phyloP scores from a whole-genome alignment of 2,797 vertebrate species.

The Channallabes apus region DNA sequence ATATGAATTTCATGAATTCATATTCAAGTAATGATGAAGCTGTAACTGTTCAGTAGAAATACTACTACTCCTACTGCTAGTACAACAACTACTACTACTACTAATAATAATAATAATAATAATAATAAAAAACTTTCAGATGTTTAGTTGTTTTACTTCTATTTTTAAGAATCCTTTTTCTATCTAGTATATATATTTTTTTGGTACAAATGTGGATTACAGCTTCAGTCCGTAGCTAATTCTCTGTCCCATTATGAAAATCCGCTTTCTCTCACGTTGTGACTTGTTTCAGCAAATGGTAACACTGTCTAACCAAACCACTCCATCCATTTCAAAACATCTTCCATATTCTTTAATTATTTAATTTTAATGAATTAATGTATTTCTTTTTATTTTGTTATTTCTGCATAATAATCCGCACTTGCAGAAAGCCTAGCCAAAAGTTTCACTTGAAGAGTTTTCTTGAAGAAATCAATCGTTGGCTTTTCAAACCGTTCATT shows the following conservation, averaged over 20 bases:
- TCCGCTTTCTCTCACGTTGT: conserved; percentile 63
- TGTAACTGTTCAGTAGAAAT: neutral
- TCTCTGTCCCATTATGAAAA: conserved; percentile 82
- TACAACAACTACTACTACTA: no score
- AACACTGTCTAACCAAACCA: conserved; percentile 53
- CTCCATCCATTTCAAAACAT: conserved; percentile 39
- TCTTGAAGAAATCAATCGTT: neutral
- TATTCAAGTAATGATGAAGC: neutral
- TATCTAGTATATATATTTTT: conserved; percentile 29
- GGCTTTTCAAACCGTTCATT: neutral
- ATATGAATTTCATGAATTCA: neutral
- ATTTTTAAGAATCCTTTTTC: no score
- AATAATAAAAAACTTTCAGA: no score
- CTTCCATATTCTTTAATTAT: conserved; percentile 20
- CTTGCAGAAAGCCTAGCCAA: neutral
- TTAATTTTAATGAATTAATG: neutral
- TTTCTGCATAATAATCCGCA: neutral
- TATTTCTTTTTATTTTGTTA: neutral
- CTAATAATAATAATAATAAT: no score
- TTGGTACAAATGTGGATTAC: conserved; percentile 75
- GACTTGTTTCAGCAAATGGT: conserved; percentile 60
- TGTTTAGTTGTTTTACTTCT: no score
- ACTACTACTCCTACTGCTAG: no score
- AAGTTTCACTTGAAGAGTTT: neutral
- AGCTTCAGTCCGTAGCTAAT: conserved; percentile 72